phyloP scores from a whole-genome alignment of 2,797 vertebrate species.

The Myoxocephalus aenaeus region DNA sequence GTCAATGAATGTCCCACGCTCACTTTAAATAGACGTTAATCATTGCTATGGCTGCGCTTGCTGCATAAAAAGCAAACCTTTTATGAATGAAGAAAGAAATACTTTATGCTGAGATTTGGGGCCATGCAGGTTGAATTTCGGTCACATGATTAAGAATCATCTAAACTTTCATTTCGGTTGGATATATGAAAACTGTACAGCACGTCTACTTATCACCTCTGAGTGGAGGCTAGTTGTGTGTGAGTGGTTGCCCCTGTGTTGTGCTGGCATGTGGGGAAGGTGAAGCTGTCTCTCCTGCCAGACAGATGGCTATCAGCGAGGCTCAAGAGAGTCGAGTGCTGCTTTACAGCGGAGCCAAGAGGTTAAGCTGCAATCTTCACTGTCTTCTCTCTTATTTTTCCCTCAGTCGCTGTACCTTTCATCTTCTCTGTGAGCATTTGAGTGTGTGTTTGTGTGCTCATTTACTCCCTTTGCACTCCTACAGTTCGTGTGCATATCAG shows the following conservation, averaged over 20 bases:
- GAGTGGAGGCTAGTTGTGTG: constrained; percentile 35
- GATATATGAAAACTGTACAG: constrained; percentile 22
- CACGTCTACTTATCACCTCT: constrained; percentile 38
- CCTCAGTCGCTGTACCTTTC: constrained; percentile 66
- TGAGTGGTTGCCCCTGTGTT: constrained; percentile 44
- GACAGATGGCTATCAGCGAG: constrained; percentile 78
- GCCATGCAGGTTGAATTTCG: constrained; percentile 12
- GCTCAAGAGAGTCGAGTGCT: constrained; percentile 70
- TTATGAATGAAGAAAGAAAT: constrained; percentile 26
- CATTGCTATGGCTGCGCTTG: constrained; percentile 3
- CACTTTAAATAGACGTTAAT: constrained; percentile 58
- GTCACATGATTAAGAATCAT: constrained; percentile 40
- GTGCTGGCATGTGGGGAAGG: constrained; percentile 65
- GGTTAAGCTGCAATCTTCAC: constrained; percentile 78
- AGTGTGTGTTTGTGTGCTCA: constrained; percentile 45
- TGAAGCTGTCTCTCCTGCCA: constrained; percentile 65
- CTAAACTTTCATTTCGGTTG: constrained; percentile 36
- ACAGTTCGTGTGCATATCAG: constrained; percentile 66
- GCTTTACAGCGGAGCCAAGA: constrained; percentile 74
- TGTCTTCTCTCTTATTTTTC: constrained; percentile 67
- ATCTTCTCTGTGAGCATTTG: constrained; percentile 57
- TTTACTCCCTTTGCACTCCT: constrained; percentile 62
- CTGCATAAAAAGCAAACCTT: constrained; percentile 30
- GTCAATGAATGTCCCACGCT: constrained; percentile 29
- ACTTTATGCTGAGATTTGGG: constrained; percentile 12